Conservation (phyloP, 2,797 vertebrate species). For the Spea hammondii region DNA sequence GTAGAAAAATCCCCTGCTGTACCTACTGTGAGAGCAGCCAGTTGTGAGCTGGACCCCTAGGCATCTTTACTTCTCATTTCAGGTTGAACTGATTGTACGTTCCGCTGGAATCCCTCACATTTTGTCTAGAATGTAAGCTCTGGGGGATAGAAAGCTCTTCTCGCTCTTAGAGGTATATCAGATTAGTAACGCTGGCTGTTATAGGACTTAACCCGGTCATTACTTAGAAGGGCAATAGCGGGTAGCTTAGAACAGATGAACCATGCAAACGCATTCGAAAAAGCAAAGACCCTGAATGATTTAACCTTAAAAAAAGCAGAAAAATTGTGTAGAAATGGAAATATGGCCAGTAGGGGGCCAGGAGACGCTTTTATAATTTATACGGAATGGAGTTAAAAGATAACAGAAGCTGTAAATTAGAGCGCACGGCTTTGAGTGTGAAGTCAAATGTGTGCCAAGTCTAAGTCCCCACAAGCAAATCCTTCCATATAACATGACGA, state of each 20-base stretch:
- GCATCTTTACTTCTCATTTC: neutral
- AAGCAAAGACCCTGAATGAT: conserved; percentile 29
- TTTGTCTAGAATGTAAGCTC: too few relatives aligned
- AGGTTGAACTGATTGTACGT: too few relatives aligned
- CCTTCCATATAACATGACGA: conserved; percentile 25
- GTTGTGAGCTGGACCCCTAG: too few relatives aligned
- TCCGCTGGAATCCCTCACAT: too few relatives aligned
- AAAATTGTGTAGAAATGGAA: conserved; percentile 28
- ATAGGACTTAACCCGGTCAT: neutral
- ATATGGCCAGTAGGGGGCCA: conserved; percentile 29
- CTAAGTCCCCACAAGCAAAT: conserved; percentile 41
- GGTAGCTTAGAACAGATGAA: neutral
- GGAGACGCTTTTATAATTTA: conserved; percentile 28
- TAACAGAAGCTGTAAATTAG: conserved; percentile 44
- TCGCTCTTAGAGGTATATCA: too few relatives aligned
- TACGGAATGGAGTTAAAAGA: conserved; percentile 39
- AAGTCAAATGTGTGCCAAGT: conserved; percentile 20
- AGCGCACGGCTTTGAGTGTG: conserved; percentile 15
- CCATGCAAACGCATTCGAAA: conserved; percentile 4
- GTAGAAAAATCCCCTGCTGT: too few relatives aligned
- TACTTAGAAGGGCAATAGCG: neutral
- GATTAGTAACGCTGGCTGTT: too few relatives aligned
- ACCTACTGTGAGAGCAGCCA: too few relatives aligned
- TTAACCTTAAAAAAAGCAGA: conserved; percentile 42
- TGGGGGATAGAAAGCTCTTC: too few relatives aligned